phyloP scores from a whole-genome alignment of 2,888 invertebrate species.

The Xanthia icteritia region DNA sequence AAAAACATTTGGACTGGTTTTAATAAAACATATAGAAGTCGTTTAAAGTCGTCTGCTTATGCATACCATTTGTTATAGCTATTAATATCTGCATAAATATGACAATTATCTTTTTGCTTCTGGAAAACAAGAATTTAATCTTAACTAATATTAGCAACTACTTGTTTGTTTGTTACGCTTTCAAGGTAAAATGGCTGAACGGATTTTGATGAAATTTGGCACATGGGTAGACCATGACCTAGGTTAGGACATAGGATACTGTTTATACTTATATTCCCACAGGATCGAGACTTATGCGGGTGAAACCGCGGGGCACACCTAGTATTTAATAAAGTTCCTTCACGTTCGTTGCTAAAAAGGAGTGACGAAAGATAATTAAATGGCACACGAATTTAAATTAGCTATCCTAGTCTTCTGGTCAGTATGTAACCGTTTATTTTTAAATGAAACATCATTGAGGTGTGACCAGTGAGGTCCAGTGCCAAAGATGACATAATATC shows the following conservation, averaged over 20 bases:
- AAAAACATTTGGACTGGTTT: constrained; percentile 7
- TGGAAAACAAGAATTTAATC: neutral
- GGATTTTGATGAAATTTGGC: too few species aligned
- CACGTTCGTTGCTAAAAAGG: neutral
- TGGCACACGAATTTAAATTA: constrained; percentile 2
- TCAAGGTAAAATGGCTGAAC: too few species aligned
- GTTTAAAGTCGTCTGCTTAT: neutral
- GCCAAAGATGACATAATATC: constrained; percentile 70
- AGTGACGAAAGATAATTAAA: constrained; percentile 16
- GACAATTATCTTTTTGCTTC: neutral
- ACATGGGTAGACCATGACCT: too few species aligned
- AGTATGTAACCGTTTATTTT: constrained; percentile 43
- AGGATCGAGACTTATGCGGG: too few species aligned
- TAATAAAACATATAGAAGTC: neutral
- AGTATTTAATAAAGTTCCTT: neutral
- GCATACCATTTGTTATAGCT: neutral
- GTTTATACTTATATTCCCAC: too few species aligned
- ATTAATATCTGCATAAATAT: neutral
- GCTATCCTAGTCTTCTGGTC: neutral
- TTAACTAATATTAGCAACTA: too few species aligned
- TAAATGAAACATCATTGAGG: constrained; percentile 67
- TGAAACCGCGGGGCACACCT: too few species aligned
- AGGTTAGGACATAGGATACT: too few species aligned
- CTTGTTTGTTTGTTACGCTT: too few species aligned
- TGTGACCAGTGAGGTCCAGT: constrained; percentile 58